phyloP scores from a whole-genome alignment of 1,140 invertebrate genomes.

The Neodiprion virginianus region DNA sequence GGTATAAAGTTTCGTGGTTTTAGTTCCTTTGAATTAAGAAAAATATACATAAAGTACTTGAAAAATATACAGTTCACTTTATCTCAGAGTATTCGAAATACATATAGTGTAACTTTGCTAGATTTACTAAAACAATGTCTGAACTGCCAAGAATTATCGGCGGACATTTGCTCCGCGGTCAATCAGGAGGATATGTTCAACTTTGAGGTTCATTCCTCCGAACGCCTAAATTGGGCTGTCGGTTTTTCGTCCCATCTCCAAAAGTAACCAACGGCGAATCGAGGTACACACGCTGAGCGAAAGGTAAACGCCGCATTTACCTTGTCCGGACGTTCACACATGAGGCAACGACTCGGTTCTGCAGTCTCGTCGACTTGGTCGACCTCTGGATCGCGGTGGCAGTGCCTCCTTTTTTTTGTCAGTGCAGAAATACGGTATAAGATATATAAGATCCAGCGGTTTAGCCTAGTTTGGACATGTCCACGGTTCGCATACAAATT shows the following conservation, averaged over 20 bases:
- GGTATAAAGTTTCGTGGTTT: too few species aligned
- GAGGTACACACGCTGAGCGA: background rate
- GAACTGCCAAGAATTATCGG: too few species aligned
- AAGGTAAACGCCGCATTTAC: background rate
- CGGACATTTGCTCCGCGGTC: too few species aligned
- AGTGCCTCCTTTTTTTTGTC: conserved; percentile 2
- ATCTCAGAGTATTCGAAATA: too few species aligned
- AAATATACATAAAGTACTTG: too few species aligned
- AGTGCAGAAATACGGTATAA: background rate
- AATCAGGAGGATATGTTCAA: too few species aligned
- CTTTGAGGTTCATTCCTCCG: too few species aligned
- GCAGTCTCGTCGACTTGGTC: background rate
- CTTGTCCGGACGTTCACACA: background rate
- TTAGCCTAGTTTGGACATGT: conserved; percentile 7
- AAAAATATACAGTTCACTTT: too few species aligned
- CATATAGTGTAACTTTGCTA: too few species aligned
- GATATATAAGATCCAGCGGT: background rate
- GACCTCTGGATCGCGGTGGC: background rate
- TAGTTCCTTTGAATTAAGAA: too few species aligned
- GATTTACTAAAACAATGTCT: too few species aligned
- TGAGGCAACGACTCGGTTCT: background rate
- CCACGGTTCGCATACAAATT: conserved; percentile 1
- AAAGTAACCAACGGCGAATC: background rate
- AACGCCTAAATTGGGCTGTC: too few species aligned
- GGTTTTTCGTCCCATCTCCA: background rate